These are phyloP conservation scores for Heterotis niloticus DNA, from an alignment of 2,113 vertebrate genomes.

Conservation along the genomic window DNA sequence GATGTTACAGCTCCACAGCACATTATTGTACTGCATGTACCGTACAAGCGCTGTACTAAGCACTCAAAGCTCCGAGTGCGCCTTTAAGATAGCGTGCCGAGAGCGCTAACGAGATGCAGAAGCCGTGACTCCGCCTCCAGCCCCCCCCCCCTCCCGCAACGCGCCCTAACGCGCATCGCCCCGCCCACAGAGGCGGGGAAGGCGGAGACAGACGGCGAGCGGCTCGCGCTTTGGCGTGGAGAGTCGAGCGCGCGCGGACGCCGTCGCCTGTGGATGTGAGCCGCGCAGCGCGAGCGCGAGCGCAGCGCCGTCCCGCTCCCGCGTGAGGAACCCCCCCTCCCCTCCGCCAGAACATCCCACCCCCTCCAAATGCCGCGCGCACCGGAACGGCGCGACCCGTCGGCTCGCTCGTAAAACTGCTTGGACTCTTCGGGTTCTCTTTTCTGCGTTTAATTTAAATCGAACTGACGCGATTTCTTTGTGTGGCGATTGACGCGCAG, in stretches of 20 bases:
- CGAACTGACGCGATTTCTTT: slow-evolving; percentile 28
- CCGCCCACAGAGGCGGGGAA: slow-evolving; percentile 78
- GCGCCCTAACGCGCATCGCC: slow-evolving; percentile 73
- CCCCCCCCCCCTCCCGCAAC: slow-evolving; percentile 76
- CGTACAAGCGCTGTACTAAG: not conserved
- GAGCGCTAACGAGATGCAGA: slow-evolving; percentile 39
- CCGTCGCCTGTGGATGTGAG: not conserved
- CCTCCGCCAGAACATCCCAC: no score
- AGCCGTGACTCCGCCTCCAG: slow-evolving; percentile 43
- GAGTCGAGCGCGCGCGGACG: slow-evolving; percentile 63
- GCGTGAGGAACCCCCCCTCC: slow-evolving; percentile 5
- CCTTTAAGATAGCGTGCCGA: slow-evolving; percentile 69
- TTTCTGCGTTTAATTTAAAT: not conserved
- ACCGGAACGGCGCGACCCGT: slow-evolving; percentile 16
- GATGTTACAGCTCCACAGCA: not conserved
- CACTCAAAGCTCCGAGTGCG: slow-evolving; percentile 42
- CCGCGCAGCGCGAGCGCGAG: not conserved
- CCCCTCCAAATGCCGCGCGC: not conserved
- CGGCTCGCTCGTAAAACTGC: not conserved
- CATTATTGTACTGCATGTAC: not conserved
- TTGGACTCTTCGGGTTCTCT: not conserved
- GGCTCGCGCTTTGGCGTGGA: slow-evolving; percentile 58
- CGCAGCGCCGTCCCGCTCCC: not conserved
- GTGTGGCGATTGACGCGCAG: slow-evolving; percentile 49
- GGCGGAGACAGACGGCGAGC: slow-evolving; percentile 69